Base-by-base conservation (phyloP, 2,797 vertebrate genomes). In the Betta splendens region DNA sequence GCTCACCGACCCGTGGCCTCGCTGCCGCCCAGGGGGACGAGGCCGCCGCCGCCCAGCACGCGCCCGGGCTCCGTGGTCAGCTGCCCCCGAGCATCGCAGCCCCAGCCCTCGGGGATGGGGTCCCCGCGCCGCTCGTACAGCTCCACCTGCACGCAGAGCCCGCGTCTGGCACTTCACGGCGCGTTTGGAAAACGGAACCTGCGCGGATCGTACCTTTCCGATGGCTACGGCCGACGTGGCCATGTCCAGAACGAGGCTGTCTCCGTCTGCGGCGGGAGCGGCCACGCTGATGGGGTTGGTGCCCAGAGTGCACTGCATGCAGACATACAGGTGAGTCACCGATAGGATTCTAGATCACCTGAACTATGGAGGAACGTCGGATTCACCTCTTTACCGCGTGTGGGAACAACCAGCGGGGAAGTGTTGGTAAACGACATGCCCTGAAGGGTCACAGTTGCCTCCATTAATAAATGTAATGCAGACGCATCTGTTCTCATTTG, bases 201-300 rank as follows among this genome's bases (percentile, higher is more conserved):
- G 9, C n/a, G n/a, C n/a, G n/a, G n/a, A 22, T 16, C 23, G 28
- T 69, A 92, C 92, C 88, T 93, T 93, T 69, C 92, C 91, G 0
- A 92, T 70, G 0, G 92, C 90, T 2, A 85, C 92, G 0, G 90
- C 89, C 2, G 92, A 93, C 0, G 91, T 93, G 38, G 92, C 92
- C 87, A 92, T 93, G 68, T 93, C 92, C 72, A 93, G 62, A 28
- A 91, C 89, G 56, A 93, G 92, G 69, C 89, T 92, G 83, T 93
- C 92, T 29, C 85, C 87, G 2, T 88, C 28, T 3, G 76, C 80
- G 28, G 86, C 87, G 0, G 92, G 92, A 26, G 91, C 90, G 1
- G 89, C 92, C 29, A 93, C 75, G 8, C 91, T 91, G 53, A 93
- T 69, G 38, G 91, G 92, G 72, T 92, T 93, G 67, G 92, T 93